Evolutionary conservation across 2,113 vertebrate genomes (phyloP), one percentile per base, ranked within the genome.

Genomic region (Tenrec ecaudatus): DNA sequence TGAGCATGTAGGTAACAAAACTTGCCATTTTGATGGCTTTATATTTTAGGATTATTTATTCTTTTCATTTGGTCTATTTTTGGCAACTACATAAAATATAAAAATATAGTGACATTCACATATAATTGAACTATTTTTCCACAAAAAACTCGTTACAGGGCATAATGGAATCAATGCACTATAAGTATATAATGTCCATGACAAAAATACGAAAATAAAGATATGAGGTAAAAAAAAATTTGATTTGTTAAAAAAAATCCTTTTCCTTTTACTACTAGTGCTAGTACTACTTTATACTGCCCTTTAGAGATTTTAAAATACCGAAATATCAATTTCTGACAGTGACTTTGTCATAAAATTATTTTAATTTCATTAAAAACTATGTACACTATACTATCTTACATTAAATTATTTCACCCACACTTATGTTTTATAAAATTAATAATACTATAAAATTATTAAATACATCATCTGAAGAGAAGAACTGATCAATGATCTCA

Each of bases 401-500:
- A 92, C 29, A 53, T 53, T 90, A 38, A 31, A 82, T 43, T 81
- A 82, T 83, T 93, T 90, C 14, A 90, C 40, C 12, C 17, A 92
- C 2, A 31, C 12, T 60, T 57, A 3, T 1, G 0, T 64, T 89
- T 89, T 58, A 33, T 0, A 57, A 23, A 29, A 81, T 77, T 7
- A 16, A 16, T 7, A 16, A 16, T 88, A 92, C 4, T 57, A 92
- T 12, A 91, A 96, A 96, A 75, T 66, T 83, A 92, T 93, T 91
- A 96, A 93, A 86, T 98, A 99, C 99, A 98, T 99, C 99, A 98
- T 99, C 99, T 98, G 99, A 99, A 95, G 99, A 99, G 98, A 99
- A 99, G 98, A 99, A 99, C 97, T 99, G 99, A 98, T 99, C 99
- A 95, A 99, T 99, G 98, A 99, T 99, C 98, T 99, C 99, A 96